Base-by-base conservation (phyloP, 2,888 invertebrate genomes). In the Drosophila bunnanda region DNA sequence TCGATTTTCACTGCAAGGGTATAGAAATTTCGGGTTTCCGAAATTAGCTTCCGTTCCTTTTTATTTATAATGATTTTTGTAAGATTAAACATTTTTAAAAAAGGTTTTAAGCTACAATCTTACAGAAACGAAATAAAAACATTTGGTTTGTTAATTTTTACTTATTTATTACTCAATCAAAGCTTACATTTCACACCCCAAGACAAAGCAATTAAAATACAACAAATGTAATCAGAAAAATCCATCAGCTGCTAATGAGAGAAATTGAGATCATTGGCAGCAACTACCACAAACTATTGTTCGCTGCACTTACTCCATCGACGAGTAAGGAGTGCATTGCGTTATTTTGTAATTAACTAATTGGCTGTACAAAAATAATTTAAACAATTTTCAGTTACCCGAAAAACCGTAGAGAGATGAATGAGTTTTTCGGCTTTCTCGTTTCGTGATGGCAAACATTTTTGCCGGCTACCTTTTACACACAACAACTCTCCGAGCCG, bases 401-500 rank as follows among this genome's bases (percentile, higher is more conserved):
- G 36, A 9, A 38, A 43, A 36, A 85, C 66, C 66, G 12, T 15
- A 38, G 43, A 22, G 5, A 32, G 5, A 46, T 50, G 17, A 52
- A 60, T 54, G 41, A 13, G 34, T 54, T 13, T 50, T 25, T 38
- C 28, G 43, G 41, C 52, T 69, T 62, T 57, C 56, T 44, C 60
- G 61, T 70, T 69, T 73, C 59, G 61, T 68, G 55, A 69, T 69
- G 70, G 25, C 64, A 64, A 75, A 57, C 74, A 67, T 75, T 69
- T 85, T 86, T 82, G 77, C 86, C 86, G 87, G 80, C 76, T 76
- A 60, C 74, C 82, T 79, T 76, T 84, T 81, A 74, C 75, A 50
- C 34, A 48, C 20, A 15, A 30, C 17, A 75, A 69, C 66, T 67
- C 61, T 74, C 39, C 38, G 43, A 30, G 41, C 44, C 46, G 44